A percentile compares a stretch with the other conserved stretches of the same genome.
These are phyloP conservation scores for Amyelois transitella DNA, from an alignment of 1,140 invertebrate genomes.

Conservation along the genomic window DNA sequence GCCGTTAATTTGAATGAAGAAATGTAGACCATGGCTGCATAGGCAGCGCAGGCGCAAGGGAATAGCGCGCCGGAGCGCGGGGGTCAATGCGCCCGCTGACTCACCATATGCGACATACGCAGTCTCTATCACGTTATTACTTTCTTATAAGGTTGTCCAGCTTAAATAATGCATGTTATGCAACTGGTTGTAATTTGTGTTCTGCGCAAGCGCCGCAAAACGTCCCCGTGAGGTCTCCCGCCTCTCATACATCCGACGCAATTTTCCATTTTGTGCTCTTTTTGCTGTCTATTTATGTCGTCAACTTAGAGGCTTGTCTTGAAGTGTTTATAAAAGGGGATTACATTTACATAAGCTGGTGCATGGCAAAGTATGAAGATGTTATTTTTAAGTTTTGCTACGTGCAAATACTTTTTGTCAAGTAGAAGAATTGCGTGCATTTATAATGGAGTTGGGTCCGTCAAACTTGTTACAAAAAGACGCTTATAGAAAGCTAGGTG, in stretches of 20 bases:
- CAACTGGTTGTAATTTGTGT: constrained; percentile 62
- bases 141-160: constrained; percentile 68
- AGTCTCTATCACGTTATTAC: constrained; percentile 65
- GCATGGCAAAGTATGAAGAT: neutral
- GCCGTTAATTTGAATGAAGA: constrained; percentile 39
- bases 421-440: neutral
- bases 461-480: neutral
- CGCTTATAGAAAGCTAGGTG: neutral
- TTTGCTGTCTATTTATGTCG: constrained; percentile 9
- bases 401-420: neutral
- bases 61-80: constrained; percentile 47
- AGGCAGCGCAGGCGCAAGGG: constrained; percentile 36
- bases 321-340: neutral
- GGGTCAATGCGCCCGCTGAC: constrained; percentile 61
- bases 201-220: constrained; percentile 16
- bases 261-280: constrained; percentile 12
- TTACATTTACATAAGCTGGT: neutral
- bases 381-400: neutral
- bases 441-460: neutral
- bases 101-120: constrained; percentile 58
- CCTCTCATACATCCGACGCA: constrained; percentile 20
- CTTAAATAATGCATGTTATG: constrained; percentile 70
- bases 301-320: neutral
- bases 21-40: constrained; percentile 33
- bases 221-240: constrained; percentile 2